These are phyloP conservation scores for Pteropus rufus DNA, from an alignment of 2,797 vertebrate species.

Conservation along the genomic window DNA sequence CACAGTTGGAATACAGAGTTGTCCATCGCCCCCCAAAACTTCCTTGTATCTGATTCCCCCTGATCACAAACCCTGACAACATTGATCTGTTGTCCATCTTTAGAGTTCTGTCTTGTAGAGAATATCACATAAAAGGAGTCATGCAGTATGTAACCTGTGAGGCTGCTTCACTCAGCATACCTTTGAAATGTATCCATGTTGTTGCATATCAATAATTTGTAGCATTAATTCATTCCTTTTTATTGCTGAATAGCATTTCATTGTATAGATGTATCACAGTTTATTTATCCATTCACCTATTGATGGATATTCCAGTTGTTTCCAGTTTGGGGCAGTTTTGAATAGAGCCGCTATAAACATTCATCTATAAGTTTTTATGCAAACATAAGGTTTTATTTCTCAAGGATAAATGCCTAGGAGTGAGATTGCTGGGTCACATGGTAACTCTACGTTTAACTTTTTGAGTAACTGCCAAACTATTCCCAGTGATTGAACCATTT, in stretches of 20 bases:
- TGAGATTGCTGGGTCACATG: neutral
- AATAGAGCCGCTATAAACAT: neutral
- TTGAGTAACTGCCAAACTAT: neutral
- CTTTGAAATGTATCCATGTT: neutral
- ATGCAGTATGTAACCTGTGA: neutral
- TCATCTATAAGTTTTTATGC: neutral
- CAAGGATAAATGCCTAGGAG: neutral
- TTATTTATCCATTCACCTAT: neutral
- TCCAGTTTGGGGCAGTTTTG: neutral
- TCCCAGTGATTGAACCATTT: neutral
- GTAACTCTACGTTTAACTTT: neutral
- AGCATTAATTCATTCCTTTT: neutral
- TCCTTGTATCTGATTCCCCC: neutral
- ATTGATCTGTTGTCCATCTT: neutral
- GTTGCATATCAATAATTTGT: neutral
- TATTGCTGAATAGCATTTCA: neutral
- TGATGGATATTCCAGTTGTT: neutral
- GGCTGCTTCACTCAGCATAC: neutral
- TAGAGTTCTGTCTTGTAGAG: neutral
- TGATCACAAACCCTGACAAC: neutral
- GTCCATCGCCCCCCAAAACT: neutral
- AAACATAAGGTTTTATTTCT: neutral
- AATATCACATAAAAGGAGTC: neutral
- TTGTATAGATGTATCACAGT: neutral
- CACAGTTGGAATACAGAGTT: neutral